Base-by-base conservation (phyloP, 1,140 invertebrate genomes). In the Ruditapes philippinarum region DNA sequence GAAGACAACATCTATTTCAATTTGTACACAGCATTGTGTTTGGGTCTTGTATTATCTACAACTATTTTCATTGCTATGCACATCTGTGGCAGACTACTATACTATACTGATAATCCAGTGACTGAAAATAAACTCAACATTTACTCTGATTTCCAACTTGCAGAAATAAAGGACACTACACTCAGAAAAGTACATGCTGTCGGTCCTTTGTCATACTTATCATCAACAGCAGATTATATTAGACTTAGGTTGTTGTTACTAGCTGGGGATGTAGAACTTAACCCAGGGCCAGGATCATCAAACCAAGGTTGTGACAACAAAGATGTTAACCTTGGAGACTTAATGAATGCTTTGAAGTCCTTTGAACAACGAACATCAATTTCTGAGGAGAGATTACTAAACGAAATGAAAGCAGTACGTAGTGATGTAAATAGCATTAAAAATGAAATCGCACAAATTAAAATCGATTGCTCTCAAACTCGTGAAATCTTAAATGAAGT, bases 251-350 rank as follows among this genome's bases (percentile, higher is more conserved):
- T 62, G n/a, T 62, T 62, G 57, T 7, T 62, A n/a, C 28, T 62
- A 28, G 9, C 57, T 12, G 57, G 57, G n/a, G 68, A 73, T n/a
- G 33, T 73, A 36, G 68, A 73, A 33, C 68, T 40, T 22, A 73
- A 73, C n/a, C 68, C 68, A n/a, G 68, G 68, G 36, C 68, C 68
- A 12, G 57, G 57, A n/a, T n/a, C 19, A n/a, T 62, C 57, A 7
- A 62, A 62, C 57, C n/a, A n/a, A n/a, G n/a, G n/a, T n/a, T n/a
- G n/a, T n/a, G n/a, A n/a, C n/a, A 28, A 9, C 7, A n/a, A 28
- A n/a, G 57, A 62, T 62, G 28, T 62, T n/a, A 62, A n/a, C 28
- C 57, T 62, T n/a, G 57, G 57, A 28, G 57, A 62, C 57, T n/a
- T 62, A n/a, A 62, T 62, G 38, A 73, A 33, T 19, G 68, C 31